A percentile compares a stretch with the other conserved stretches of the same genome.
Evolutionary conservation across 2,113 vertebrate species (phyloP).

Genomic region (Chitala chitala): DNA sequence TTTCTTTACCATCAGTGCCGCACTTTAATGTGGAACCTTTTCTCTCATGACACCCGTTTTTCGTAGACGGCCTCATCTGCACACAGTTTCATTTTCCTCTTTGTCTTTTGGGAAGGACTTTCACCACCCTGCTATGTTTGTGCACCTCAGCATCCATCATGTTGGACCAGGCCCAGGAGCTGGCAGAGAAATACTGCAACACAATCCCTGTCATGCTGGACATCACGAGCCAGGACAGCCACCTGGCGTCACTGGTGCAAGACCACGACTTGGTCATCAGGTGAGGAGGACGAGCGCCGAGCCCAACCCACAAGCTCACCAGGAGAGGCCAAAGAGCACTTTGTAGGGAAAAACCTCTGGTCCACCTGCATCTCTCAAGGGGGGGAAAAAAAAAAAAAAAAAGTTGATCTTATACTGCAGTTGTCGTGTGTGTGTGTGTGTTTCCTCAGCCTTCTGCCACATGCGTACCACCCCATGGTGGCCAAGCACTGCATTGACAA

Average conservation of each 20-base stretch:
- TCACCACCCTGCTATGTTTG: conserved; percentile 17
- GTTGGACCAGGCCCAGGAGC: conserved; percentile 74
- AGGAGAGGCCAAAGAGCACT: too few relatives aligned
- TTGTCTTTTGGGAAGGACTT: too few relatives aligned
- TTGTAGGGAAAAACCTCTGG: too few relatives aligned
- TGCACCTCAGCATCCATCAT: conserved; percentile 68
- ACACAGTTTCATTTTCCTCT: not conserved
- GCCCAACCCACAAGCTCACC: too few relatives aligned
- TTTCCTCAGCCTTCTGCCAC: conserved; percentile 77
- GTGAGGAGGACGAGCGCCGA: conserved; percentile 65
- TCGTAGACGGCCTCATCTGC: too few relatives aligned
- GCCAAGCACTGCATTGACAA: conserved; percentile 81
- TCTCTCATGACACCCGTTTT: too few relatives aligned
- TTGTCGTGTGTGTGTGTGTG: conserved; percentile 4
- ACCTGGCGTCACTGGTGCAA: conserved; percentile 75
- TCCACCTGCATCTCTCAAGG: too few relatives aligned
- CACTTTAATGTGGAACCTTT: too few relatives aligned
- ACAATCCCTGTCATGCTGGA: conserved; percentile 74
- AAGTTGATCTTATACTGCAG: too few relatives aligned
- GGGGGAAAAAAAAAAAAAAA: too few relatives aligned
- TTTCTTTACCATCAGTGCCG: too few relatives aligned
- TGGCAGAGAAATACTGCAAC: conserved; percentile 69
- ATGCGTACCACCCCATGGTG: conserved; percentile 74
- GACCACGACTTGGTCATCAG: conserved; percentile 88
- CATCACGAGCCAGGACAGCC: conserved; percentile 67